phyloP scores from a whole-genome alignment of 2,113 vertebrate genomes.

The Trichechus manatus region DNA sequence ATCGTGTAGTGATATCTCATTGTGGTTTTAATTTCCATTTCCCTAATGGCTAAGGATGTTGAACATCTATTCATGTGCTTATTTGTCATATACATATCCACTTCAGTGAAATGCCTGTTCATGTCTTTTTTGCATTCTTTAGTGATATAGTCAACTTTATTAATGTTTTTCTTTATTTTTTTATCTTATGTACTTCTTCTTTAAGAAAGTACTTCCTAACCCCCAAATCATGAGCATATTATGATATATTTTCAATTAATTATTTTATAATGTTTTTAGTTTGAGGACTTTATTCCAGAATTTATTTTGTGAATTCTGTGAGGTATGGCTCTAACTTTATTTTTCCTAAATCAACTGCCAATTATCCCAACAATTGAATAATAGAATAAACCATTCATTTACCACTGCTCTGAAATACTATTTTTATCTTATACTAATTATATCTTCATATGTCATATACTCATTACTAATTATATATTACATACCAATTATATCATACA shows the following conservation, averaged over 20 bases:
- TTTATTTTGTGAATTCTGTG: background rate
- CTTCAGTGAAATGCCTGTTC: too few relatives aligned
- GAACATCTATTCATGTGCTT: too few relatives aligned
- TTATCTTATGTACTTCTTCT: background rate
- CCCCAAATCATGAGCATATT: background rate
- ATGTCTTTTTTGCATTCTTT: background rate
- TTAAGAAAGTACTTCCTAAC: background rate
- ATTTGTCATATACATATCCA: too few relatives aligned
- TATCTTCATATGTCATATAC: background rate
- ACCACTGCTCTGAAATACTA: background rate
- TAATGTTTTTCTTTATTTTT: background rate
- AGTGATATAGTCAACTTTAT: background rate
- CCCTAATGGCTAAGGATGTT: too few relatives aligned
- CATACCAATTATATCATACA: background rate
- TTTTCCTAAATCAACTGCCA: background rate
- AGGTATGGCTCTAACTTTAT: background rate
- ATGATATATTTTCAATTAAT: background rate
- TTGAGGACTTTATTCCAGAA: background rate
- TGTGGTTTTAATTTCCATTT: too few relatives aligned
- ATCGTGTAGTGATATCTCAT: too few relatives aligned
- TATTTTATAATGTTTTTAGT: background rate
- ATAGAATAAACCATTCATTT: background rate
- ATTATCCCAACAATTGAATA: background rate
- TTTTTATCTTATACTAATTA: background rate
- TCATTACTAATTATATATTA: background rate